Percentiles rank a stretch among this genome's conserved stretches.
These are phyloP conservation scores for Rhombomys opimus DNA, from an alignment of 2,113 vertebrate genomes.

Conservation along the genomic window DNA sequence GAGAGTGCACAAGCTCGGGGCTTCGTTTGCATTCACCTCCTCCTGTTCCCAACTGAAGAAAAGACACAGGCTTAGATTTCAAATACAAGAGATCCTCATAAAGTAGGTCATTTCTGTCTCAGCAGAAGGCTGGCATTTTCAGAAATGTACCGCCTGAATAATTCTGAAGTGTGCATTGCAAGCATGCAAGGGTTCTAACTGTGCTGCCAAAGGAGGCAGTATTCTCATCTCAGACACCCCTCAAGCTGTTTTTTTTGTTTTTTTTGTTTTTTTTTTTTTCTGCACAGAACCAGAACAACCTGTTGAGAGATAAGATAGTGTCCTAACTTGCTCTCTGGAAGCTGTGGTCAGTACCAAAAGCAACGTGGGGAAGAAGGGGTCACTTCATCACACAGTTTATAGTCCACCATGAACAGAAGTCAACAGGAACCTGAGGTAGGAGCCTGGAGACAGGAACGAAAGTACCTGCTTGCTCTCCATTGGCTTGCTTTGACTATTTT, in stretches of 20 bases:
- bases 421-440: too few species aligned
- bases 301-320: constrained; percentile 58
- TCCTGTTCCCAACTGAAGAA: constrained; percentile 51
- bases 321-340: not conserved
- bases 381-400: not conserved
- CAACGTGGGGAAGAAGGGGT: not conserved
- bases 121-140: constrained; percentile 74
- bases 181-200: constrained; percentile 55
- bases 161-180: constrained; percentile 75
- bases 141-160: constrained; percentile 76
- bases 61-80: constrained; percentile 69
- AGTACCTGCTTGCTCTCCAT: not conserved
- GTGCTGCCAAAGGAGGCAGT: constrained; percentile 50
- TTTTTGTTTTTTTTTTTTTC: not conserved
- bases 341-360: not conserved
- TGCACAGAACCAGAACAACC: constrained; percentile 40
- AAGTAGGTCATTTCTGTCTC: constrained; percentile 77
- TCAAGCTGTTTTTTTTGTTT: not conserved
- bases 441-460: not conserved
- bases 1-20: not conserved
- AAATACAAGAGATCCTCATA: constrained; percentile 62
- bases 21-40: not conserved
- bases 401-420: not conserved
- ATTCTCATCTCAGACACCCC: constrained; percentile 47
- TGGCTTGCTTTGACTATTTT: not conserved